Evolutionary conservation across 2,113 vertebrate genomes (phyloP).

Genomic region (Bambusicola thoracicus): DNA sequence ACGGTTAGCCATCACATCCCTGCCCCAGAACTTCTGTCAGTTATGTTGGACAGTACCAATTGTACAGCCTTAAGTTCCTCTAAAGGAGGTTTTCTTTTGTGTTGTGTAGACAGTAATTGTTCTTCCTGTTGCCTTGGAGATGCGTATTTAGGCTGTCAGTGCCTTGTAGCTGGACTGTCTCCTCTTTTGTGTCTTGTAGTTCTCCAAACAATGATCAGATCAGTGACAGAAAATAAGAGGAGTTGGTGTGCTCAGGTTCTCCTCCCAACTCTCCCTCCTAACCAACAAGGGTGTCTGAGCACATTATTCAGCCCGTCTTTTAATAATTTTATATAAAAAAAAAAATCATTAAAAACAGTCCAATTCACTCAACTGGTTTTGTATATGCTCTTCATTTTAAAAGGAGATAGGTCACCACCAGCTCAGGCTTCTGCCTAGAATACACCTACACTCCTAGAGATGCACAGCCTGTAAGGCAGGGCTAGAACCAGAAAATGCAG

Average conservation of each 20-base stretch:
- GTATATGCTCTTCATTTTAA: not conserved
- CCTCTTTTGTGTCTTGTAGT: not conserved
- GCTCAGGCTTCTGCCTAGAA: not conserved
- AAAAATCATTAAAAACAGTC: not conserved
- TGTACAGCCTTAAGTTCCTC: not conserved
- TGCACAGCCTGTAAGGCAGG: not conserved
- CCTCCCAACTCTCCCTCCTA: not conserved
- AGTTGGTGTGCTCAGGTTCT: not conserved
- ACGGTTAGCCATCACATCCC: no score
- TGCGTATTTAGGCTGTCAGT: not conserved
- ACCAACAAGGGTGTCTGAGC: not conserved
- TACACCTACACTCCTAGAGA: not conserved
- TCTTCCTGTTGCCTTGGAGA: not conserved
- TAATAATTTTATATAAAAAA: not conserved
- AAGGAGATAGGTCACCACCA: not conserved
- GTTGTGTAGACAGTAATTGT: not conserved
- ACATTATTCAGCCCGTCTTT: not conserved
- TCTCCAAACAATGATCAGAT: not conserved
- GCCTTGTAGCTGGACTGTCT: not conserved
- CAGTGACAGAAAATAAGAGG: not conserved
- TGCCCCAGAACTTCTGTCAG: not conserved
- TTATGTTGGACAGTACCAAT: not conserved
- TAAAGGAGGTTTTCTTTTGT: not conserved
- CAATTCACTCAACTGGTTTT: not conserved
- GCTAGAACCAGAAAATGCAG: not conserved